Percentiles rank a stretch among this genome's conserved stretches.
Evolutionary conservation across 2,797 vertebrate species (phyloP).

Genomic region (Peromyscus eremicus): DNA sequence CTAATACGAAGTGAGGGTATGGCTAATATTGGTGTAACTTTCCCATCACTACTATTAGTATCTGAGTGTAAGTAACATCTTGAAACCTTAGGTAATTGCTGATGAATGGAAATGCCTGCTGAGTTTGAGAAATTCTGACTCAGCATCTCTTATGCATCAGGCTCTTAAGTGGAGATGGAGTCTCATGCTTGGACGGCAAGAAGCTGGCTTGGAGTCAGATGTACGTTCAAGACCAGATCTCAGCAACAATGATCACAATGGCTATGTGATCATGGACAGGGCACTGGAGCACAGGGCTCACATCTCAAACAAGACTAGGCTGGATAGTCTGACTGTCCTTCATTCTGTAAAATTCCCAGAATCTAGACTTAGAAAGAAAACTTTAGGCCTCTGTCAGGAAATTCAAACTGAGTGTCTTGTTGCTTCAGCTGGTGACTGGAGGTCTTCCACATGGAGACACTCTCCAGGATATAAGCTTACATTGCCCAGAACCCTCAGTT

Average conservation of each 20-base stretch:
- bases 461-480: neutral
- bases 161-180: accelerated
- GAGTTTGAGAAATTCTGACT: neutral
- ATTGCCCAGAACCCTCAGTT: neutral
- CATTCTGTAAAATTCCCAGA: neutral
- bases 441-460: neutral
- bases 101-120: neutral
- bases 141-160: accelerated
- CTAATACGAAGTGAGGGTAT: accelerated
- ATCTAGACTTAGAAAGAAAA: neutral
- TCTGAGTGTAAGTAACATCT: neutral
- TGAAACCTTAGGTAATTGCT: neutral
- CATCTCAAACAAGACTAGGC: accelerated
- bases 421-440: neutral
- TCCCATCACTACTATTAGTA: neutral
- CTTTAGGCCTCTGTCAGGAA: neutral
- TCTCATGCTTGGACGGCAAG: accelerated
- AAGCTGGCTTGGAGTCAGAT: neutral
- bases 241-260: neutral
- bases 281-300: accelerated
- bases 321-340: neutral
- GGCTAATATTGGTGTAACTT: no score
- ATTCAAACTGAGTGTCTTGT: neutral
- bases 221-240: neutral
- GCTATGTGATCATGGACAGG: neutral